phyloP scores from a whole-genome alignment of 2,888 invertebrate genomes.

The Brenthis daphne region DNA sequence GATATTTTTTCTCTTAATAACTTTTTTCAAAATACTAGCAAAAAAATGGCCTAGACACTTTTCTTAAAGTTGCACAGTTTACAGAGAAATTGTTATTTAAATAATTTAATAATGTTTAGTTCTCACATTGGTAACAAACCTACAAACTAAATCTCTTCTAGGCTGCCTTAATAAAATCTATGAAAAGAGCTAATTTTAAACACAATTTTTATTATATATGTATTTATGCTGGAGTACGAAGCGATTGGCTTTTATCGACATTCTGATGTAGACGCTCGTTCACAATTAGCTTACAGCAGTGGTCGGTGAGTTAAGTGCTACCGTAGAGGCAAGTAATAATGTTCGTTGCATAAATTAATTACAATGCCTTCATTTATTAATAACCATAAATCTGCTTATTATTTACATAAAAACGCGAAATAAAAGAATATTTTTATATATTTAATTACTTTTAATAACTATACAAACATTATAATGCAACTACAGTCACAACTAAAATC shows the following conservation, averaged over 20 bases:
- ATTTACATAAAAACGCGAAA: not conserved
- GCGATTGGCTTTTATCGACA: constrained; percentile 7
- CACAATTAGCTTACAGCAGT: constrained; percentile 16
- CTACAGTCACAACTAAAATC: too few species aligned
- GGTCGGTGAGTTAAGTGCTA: constrained; percentile 18
- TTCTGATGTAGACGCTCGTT: constrained; percentile 2
- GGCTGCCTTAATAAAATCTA: too few species aligned
- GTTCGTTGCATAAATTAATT: constrained; percentile 5
- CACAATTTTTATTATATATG: not conserved
- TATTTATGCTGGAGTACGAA: not conserved
- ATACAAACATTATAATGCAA: too few species aligned
- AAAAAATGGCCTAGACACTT: too few species aligned
- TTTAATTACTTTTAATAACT: not conserved
- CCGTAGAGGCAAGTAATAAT: not conserved
- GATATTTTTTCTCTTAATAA: too few species aligned
- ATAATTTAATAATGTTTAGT: too few species aligned
- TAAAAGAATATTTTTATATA: not conserved
- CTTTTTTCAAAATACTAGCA: too few species aligned
- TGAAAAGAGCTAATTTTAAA: too few species aligned
- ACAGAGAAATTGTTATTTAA: too few species aligned
- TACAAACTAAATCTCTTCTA: too few species aligned
- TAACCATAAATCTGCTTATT: not conserved
- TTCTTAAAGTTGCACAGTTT: too few species aligned
- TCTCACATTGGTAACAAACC: too few species aligned
- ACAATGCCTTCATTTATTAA: not conserved